Evolutionary conservation across 1,140 invertebrate species (phyloP), one percentile per base, ranked within the genome.

Genomic region (Drosophila hydei): DNA sequence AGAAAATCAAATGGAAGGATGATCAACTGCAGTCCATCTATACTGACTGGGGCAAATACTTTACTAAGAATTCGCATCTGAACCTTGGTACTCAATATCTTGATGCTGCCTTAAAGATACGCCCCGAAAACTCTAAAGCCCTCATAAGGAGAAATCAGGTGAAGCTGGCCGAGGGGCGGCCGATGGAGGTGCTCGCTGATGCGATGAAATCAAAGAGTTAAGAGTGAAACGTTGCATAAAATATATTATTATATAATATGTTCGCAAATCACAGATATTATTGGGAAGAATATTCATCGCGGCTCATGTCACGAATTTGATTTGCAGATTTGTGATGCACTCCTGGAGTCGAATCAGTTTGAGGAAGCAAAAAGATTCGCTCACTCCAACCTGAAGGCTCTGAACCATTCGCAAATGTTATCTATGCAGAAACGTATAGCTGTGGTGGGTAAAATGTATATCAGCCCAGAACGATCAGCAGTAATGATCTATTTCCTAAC

Each of bases 281-380:
- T 9, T 71, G 8, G 16, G 4, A 3, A 12, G 0, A 0, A 4
- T 5, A 4, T 18, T 16, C 38, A 12, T 1, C 38, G 9, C 48
- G 47, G 5, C 16, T 25, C n/a, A 6, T 1, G 12, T n/a, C 18
- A 50, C 6, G 40, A 65, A 11, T 11, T 77, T 5, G 51, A 65
- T 6, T 18, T 84, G 38, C 76, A 87, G 45, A 68, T 85, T 11
- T 76, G 71, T 14, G 67, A 88, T 48, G 62, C 70, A 0, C 58
- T 91, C 0, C 81, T 90, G 21, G 87, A 90, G 19, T 71, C 76
- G 3, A 91, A 90, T 47, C 61, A 62, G 3, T 72, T 91, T 30
- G 90, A 91, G 48, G 56, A 88, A 6, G 8, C 68, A 21, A 85
- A 90, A 25, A 55, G 73, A 1, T 62, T 65, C 0, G 25, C 89